Conservation (phyloP, 2,113 vertebrate genomes). For the Ailurus styani region DNA sequence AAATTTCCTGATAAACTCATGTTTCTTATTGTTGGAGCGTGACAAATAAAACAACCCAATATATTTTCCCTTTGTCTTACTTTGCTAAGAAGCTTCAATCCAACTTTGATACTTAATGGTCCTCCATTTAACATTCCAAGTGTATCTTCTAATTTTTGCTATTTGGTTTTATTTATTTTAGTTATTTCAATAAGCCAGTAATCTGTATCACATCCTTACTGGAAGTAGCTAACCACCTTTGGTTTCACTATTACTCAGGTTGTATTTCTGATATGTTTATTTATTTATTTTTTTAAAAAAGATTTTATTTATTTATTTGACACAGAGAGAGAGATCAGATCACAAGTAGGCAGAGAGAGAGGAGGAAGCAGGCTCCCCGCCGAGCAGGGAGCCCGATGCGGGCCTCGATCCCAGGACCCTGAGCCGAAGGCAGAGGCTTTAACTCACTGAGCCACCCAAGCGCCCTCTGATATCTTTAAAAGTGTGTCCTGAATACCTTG, state of each 20-base stretch:
- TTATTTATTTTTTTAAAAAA: no score
- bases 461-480: slow-evolving; percentile 25
- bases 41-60: not conserved
- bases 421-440: no score
- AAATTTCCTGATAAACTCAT: not conserved
- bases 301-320: no score
- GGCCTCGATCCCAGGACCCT: no score
- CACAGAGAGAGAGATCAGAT: no score
- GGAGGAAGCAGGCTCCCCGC: no score
- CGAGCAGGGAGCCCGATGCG: no score
- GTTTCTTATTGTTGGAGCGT: not conserved
- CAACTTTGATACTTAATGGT: not conserved
- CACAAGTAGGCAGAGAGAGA: no score
- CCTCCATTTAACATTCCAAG: not conserved
- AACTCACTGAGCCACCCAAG: no score
- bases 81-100: not conserved
- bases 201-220: not conserved
- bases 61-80: not conserved
- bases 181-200: not conserved
- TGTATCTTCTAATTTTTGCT: not conserved
- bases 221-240: not conserved
- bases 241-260: not conserved
- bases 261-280: slow-evolving; percentile 9
- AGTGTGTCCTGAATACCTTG: not conserved
- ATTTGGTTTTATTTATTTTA: not conserved